phyloP scores from a whole-genome alignment of 1,140 invertebrate genomes.

The Bombus fervidus region DNA sequence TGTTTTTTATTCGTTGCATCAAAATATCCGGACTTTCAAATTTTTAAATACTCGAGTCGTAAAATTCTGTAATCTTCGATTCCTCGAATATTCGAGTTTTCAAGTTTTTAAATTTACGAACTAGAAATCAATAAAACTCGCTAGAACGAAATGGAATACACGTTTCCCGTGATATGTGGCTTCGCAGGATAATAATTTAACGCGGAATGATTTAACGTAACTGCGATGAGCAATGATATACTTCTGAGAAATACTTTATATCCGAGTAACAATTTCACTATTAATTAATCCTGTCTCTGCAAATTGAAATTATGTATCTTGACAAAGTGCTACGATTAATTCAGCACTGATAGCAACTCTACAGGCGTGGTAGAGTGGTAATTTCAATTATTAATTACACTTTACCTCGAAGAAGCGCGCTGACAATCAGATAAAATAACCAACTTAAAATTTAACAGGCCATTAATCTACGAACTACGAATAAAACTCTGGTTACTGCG shows the following conservation, averaged over 20 bases:
- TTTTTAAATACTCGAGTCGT: not conserved
- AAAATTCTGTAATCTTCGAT: no score
- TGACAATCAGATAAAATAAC: not conserved
- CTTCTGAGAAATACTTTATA: not conserved
- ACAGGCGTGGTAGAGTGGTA: not conserved
- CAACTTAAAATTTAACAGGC: not conserved
- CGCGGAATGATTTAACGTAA: not conserved
- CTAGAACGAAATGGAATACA: not conserved
- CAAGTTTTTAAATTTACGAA: not conserved
- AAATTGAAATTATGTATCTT: constrained; percentile 1
- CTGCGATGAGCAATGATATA: constrained; percentile 5
- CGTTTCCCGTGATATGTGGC: not conserved
- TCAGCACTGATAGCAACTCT: not conserved
- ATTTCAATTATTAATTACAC: constrained; percentile 4
- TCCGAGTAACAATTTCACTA: not conserved
- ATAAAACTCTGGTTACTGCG: not conserved
- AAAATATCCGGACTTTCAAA: not conserved
- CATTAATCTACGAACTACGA: not conserved
- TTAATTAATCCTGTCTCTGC: not conserved
- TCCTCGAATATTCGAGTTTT: not conserved
- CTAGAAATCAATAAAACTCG: not conserved
- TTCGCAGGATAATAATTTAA: not conserved
- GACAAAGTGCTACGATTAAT: not conserved
- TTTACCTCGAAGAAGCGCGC: not conserved
- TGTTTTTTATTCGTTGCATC: not conserved